These are phyloP conservation scores for Tachysurus fulvidraco DNA, from an alignment of 2,113 vertebrate genomes.

Conservation along the genomic window DNA sequence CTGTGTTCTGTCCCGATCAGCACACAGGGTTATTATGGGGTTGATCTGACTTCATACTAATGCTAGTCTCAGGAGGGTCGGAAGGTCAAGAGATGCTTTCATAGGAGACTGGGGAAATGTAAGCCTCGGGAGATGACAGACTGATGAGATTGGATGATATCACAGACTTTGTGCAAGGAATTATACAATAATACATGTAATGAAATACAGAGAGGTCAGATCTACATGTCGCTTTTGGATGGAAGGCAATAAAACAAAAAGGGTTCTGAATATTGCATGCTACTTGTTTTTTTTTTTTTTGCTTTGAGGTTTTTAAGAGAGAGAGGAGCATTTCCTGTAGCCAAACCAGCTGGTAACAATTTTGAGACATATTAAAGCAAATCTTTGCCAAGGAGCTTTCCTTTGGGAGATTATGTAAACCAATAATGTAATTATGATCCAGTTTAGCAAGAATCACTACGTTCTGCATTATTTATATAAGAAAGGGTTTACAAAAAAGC, in stretches of 20 bases:
- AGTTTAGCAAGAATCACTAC: slow-evolving; percentile 62
- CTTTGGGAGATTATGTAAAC: slow-evolving; percentile 72
- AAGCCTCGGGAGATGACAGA: slow-evolving; percentile 54
- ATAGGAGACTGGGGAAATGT: slow-evolving; percentile 47
- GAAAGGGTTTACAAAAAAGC: slow-evolving; percentile 56
- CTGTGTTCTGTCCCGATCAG: slow-evolving; percentile 25
- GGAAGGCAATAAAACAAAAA: slow-evolving; percentile 55
- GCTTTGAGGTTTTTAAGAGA: slow-evolving; percentile 71
- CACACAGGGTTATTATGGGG: slow-evolving; percentile 52
- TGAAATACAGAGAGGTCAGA: slow-evolving; percentile 61
- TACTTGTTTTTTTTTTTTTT: slow-evolving; percentile 68
- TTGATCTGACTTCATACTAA: slow-evolving; percentile 51
- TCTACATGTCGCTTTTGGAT: slow-evolving; percentile 56
- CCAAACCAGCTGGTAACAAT: slow-evolving; percentile 74
- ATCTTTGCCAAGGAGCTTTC: slow-evolving; percentile 70
- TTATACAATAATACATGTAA: slow-evolving; percentile 51
- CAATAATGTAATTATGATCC: slow-evolving; percentile 72
- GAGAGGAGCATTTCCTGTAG: slow-evolving; percentile 72
- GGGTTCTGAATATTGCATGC: slow-evolving; percentile 65
- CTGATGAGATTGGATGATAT: slow-evolving; percentile 57
- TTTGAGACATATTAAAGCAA: slow-evolving; percentile 73
- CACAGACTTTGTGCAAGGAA: slow-evolving; percentile 43
- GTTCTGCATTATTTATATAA: slow-evolving; percentile 62
- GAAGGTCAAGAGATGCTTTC: slow-evolving; percentile 56
- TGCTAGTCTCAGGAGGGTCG: slow-evolving; percentile 50